A percentile compares a stretch with the other conserved stretches of the same genome.
These are phyloP conservation scores for Maccullochella peelii DNA, from an alignment of 2,113 vertebrate species.

Conservation along the genomic window DNA sequence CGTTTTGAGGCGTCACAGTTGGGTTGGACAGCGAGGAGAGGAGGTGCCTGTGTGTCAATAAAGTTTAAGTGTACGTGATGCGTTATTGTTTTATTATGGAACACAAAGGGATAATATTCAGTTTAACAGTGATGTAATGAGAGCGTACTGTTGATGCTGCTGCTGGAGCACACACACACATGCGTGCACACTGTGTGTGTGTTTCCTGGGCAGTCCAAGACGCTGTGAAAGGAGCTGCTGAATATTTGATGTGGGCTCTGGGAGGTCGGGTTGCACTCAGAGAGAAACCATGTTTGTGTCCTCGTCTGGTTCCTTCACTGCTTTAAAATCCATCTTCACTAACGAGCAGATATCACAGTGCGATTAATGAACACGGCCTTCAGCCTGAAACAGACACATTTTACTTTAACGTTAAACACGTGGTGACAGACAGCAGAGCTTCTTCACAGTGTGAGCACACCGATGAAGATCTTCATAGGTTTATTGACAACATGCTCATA, in stretches of 20 bases:
- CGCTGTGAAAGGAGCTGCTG: slow-evolving; percentile 50
- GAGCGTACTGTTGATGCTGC: background rate
- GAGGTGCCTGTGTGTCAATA: background rate
- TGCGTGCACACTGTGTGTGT: background rate
- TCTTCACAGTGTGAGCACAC: too few species aligned
- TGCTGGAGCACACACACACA: too few species aligned
- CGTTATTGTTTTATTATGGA: background rate
- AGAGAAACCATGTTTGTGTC: background rate
- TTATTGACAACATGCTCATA: too few species aligned
- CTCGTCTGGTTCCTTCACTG: background rate
- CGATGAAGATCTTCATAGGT: too few species aligned
- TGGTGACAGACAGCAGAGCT: too few species aligned
- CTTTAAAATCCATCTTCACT: background rate
- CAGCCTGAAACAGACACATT: background rate
- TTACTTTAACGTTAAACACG: too few species aligned
- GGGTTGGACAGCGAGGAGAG: too few species aligned
- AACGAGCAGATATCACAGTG: background rate
- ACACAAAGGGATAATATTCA: background rate
- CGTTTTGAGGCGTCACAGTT: too few species aligned
- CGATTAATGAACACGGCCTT: background rate
- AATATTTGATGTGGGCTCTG: slow-evolving; percentile 67
- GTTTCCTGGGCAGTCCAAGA: slow-evolving; percentile 55
- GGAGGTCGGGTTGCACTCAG: slow-evolving; percentile 55
- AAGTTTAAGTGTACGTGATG: background rate
- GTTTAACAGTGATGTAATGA: slow-evolving; percentile 11